Conservation (phyloP, 2,113 vertebrate genomes). For the Gobiocypris rarus region DNA sequence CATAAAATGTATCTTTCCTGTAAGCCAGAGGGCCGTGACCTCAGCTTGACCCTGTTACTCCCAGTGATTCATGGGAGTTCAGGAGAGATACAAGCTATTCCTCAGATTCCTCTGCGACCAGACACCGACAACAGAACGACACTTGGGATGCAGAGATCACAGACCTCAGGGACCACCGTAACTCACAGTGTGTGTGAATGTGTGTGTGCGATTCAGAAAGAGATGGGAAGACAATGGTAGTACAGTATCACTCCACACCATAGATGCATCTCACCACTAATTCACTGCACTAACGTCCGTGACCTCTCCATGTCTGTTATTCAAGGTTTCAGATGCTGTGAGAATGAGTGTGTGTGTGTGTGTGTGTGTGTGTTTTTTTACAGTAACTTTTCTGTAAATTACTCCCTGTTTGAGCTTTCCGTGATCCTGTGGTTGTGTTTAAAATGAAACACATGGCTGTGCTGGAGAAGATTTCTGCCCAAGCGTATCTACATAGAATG, state of each 20-base stretch:
- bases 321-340: not conserved
- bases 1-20: slow-evolving; percentile 54
- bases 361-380: slow-evolving; percentile 2
- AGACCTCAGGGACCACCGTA: slow-evolving; percentile 38
- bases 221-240: slow-evolving; percentile 1
- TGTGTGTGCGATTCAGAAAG: slow-evolving; percentile 8
- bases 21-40: slow-evolving; percentile 28
- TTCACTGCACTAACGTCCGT: not conserved
- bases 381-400: slow-evolving; percentile 9
- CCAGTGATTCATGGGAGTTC: slow-evolving; percentile 52
- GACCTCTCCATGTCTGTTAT: slow-evolving; percentile 1
- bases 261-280: not conserved
- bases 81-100: slow-evolving; percentile 43
- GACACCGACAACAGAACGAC: slow-evolving; percentile 28
- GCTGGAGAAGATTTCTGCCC: not conserved
- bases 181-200: slow-evolving; percentile 40
- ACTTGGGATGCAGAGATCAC: slow-evolving; percentile 44
- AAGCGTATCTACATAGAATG: not conserved
- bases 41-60: slow-evolving; percentile 25
- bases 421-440: slow-evolving; percentile 21
- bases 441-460: slow-evolving; percentile 34
- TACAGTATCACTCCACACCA: not conserved
- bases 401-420: slow-evolving; percentile 7
- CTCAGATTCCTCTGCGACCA: slow-evolving; percentile 45
- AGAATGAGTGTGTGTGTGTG: not conserved